Percentiles rank a stretch among this genome's conserved stretches.
These are phyloP conservation scores for Morus bassanus DNA, from an alignment of 2,797 vertebrate species.

Conservation along the genomic window DNA sequence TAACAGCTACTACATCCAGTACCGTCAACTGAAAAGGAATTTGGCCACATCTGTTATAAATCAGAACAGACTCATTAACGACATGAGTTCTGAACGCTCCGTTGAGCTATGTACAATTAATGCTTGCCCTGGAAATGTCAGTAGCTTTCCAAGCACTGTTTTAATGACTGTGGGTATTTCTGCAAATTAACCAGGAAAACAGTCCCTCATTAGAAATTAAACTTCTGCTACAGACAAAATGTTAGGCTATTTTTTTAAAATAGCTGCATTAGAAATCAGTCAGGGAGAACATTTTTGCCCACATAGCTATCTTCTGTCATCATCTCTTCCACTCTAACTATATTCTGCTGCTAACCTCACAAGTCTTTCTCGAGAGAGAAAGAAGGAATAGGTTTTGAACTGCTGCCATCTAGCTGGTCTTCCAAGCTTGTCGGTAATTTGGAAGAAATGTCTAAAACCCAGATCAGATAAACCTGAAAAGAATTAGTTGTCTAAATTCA, in stretches of 20 bases:
- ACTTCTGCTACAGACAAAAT: conserved; percentile 5
- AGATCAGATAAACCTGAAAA: neutral
- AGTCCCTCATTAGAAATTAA: neutral
- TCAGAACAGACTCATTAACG: neutral
- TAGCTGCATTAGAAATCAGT: neutral
- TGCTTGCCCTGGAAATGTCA: neutral
- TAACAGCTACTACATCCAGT: neutral
- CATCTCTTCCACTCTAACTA: neutral
- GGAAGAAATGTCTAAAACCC: neutral
- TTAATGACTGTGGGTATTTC: neutral
- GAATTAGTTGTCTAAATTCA: neutral
- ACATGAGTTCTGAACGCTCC: neutral
- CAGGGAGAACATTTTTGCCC: neutral
- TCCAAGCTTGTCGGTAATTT: conserved; percentile 21
- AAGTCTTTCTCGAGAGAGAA: neutral
- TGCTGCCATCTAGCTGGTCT: conserved; percentile 25
- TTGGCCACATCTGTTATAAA: neutral
- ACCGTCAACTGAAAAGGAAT: neutral
- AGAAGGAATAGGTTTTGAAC: conserved; percentile 6
- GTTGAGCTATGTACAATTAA: neutral
- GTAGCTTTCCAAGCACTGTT: neutral
- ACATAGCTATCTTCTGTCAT: neutral
- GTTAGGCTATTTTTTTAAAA: neutral
- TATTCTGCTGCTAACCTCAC: neutral
- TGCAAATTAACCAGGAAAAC: neutral